Evolutionary conservation across 2,113 vertebrate species (phyloP).

Genomic region (Mirounga angustirostris): DNA sequence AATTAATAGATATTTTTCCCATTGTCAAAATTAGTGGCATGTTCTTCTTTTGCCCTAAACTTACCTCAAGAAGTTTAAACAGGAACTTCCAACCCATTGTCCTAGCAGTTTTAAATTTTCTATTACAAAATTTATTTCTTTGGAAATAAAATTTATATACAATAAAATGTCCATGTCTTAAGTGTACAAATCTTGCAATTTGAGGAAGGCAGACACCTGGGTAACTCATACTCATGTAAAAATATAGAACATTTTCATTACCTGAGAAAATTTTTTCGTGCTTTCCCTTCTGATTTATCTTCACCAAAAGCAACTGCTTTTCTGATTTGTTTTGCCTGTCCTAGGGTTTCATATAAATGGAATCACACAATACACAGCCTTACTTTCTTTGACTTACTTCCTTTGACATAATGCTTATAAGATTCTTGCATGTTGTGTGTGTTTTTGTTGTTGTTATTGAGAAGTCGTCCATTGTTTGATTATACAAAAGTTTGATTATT

Average conservation of each 20-base stretch:
- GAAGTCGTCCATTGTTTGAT: not conserved
- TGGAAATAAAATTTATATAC: not conserved
- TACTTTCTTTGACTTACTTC: not conserved
- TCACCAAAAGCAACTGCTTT: not conserved
- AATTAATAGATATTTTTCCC: not conserved
- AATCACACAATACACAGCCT: not conserved
- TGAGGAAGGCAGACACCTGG: not conserved
- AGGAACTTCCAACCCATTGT: not conserved
- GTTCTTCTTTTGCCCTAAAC: not conserved
- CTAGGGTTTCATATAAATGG: not conserved
- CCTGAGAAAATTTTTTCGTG: not conserved
- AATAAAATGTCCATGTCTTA: not conserved
- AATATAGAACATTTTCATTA: not conserved
- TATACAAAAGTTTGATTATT: not conserved
- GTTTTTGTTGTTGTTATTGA: not conserved
- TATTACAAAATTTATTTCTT: not conserved
- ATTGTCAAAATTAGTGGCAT: not conserved
- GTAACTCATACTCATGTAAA: not conserved
- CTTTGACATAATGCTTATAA: not conserved
- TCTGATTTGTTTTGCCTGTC: not conserved
- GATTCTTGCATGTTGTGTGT: not conserved
- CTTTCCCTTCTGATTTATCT: not conserved
- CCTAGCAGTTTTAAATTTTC: not conserved
- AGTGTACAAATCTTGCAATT: not conserved
- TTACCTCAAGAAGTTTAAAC: not conserved